phyloP scores from a whole-genome alignment of 2,113 vertebrate species.

The Pitta sordida region DNA sequence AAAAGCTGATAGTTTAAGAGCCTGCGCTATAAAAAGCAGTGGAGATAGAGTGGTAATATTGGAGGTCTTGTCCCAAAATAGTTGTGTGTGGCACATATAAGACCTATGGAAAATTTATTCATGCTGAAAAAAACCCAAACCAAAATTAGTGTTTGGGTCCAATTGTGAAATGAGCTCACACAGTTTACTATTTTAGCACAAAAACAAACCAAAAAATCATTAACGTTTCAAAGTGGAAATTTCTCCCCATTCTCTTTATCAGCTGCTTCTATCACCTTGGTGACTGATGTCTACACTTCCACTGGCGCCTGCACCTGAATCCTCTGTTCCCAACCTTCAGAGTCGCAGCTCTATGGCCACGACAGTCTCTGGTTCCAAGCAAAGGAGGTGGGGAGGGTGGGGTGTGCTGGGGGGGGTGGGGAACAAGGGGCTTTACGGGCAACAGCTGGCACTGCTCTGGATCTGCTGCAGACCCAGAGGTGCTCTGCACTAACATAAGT shows the following conservation, averaged over 20 bases:
- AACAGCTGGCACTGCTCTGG: background rate
- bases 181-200: background rate
- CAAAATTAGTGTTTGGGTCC: background rate
- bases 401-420: background rate
- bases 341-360: background rate
- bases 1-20: background rate
- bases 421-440: background rate
- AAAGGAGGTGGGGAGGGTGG: background rate
- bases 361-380: background rate
- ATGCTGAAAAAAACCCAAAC: background rate
- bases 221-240: background rate
- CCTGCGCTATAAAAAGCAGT: background rate
- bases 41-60: background rate
- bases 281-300: background rate
- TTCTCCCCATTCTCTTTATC: background rate
- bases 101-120: background rate
- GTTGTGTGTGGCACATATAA: background rate
- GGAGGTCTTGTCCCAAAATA: background rate
- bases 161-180: background rate
- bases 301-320: accelerated
- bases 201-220: background rate
- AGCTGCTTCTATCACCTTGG: background rate
- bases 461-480: background rate
- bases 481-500: background rate
- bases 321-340: background rate